Conservation (phyloP, 2,113 vertebrate genomes). For the Laterallus jamaicensis region DNA sequence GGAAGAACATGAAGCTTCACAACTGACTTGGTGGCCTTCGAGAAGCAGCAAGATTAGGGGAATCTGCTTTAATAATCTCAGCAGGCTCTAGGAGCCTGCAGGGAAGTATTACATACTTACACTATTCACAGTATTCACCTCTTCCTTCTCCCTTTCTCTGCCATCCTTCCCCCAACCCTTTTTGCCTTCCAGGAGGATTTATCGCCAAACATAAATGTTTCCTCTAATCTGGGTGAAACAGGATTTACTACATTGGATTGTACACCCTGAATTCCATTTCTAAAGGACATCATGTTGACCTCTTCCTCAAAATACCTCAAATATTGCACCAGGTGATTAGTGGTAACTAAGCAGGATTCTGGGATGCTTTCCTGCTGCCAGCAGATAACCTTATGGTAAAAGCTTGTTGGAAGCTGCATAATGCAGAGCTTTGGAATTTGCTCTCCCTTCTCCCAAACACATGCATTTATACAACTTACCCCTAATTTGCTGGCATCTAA, state of each 20-base stretch:
- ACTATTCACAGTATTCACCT: background rate
- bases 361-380: background rate
- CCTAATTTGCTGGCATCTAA: background rate
- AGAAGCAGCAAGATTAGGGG: background rate
- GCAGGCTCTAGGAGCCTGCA: accelerated
- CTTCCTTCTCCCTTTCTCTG: background rate
- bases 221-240: background rate
- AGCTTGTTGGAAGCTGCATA: background rate
- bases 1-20: background rate
- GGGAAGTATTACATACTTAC: background rate
- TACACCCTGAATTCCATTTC: background rate
- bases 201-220: background rate
- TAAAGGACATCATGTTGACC: background rate
- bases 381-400: background rate
- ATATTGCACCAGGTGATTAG: background rate
- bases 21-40: background rate
- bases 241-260: background rate
- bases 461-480: background rate
- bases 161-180: background rate
- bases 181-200: background rate
- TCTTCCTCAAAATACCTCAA: background rate
- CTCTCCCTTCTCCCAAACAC: background rate
- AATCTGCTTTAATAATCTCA: background rate
- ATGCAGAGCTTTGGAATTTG: background rate
- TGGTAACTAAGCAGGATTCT: background rate